Percentiles rank a stretch among this genome's conserved stretches.
phyloP scores from a whole-genome alignment of 2,113 vertebrate species.

The Alethe diademata region DNA sequence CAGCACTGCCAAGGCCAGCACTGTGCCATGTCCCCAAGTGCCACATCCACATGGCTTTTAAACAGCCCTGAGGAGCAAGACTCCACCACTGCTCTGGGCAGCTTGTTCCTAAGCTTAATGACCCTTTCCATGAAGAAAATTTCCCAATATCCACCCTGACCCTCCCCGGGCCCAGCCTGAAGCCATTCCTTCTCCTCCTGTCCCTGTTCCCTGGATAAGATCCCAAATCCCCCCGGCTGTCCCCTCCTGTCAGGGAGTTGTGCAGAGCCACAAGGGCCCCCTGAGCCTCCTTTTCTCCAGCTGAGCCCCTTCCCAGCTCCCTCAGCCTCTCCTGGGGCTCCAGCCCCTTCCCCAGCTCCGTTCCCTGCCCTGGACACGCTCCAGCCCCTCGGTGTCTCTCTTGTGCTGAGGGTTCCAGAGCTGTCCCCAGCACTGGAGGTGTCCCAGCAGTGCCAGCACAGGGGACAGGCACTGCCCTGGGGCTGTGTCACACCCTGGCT shows the following conservation, averaged over 20 bases:
- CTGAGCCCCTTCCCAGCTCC: neutral
- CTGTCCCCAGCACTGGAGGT: neutral
- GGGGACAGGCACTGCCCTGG: neutral
- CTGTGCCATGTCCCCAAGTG: neutral
- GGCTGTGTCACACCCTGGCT: neutral
- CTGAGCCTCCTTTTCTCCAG: neutral
- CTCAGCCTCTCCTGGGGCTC: too few species aligned
- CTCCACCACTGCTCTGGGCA: neutral
- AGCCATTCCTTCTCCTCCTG: rapidly evolving
- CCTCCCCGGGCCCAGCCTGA: rapidly evolving
- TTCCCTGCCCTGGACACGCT: too few species aligned
- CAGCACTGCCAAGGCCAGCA: neutral
- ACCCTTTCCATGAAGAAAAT: rapidly evolving
- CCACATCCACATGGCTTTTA: neutral
- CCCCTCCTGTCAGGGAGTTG: neutral
- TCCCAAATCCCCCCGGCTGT: neutral
- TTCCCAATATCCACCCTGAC: rapidly evolving
- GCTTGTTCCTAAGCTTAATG: neutral
- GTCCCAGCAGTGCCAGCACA: neutral
- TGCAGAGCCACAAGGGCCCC: neutral
- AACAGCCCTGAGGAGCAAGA: neutral
- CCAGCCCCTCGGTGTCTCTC: too few species aligned
- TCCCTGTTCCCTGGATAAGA: neutral
- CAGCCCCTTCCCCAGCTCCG: too few species aligned
- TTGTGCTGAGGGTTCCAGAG: too few species aligned